Conservation (phyloP, 2,113 vertebrate species). For the Corvus hawaiiensis region DNA sequence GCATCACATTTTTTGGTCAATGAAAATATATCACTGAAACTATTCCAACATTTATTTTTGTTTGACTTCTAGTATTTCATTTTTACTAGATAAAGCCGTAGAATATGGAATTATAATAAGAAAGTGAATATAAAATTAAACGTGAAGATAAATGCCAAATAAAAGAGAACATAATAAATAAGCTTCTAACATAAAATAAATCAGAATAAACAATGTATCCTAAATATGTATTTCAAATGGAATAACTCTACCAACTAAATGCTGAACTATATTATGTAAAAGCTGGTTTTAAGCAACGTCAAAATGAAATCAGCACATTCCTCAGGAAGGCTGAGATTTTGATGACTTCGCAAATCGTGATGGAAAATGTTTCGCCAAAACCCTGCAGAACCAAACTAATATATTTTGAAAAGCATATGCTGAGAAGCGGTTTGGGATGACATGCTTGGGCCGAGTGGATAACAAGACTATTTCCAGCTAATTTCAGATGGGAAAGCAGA, state of each 20-base stretch:
- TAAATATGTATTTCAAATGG: neutral
- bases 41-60: neutral
- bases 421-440: neutral
- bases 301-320: neutral
- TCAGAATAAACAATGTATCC: neutral
- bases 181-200: slow-evolving; percentile 4
- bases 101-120: slow-evolving; percentile 1
- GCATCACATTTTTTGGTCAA: neutral
- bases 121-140: slow-evolving; percentile 35
- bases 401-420: slow-evolving; percentile 39
- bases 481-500: slow-evolving; percentile 60
- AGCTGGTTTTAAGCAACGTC: neutral
- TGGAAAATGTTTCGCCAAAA: neutral
- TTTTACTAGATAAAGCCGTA: neutral
- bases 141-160: neutral
- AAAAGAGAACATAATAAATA: slow-evolving; percentile 19
- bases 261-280: neutral
- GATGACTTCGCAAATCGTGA: neutral
- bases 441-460: slow-evolving; percentile 22
- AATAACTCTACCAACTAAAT: neutral
- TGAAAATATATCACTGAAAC: neutral
- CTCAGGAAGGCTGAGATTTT: neutral
- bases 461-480: slow-evolving; percentile 46
- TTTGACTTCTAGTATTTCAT: slow-evolving; percentile 15
- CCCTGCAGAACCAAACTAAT: neutral